These are phyloP conservation scores for Cryptoblepharus egeriae DNA, from an alignment of 2,797 vertebrate genomes.

Conservation along the genomic window DNA sequence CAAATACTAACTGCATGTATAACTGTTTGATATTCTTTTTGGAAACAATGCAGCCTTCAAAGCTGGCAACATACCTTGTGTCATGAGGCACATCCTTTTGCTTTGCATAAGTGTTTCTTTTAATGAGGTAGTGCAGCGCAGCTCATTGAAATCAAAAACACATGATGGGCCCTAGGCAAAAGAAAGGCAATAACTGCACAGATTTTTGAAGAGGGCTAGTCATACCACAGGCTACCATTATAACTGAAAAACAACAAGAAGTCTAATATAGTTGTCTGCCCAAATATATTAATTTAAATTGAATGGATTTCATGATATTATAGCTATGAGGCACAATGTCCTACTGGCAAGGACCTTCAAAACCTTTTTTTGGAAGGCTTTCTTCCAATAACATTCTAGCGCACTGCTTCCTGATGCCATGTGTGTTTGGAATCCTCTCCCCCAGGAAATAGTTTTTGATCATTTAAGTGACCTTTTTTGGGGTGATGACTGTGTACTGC, in stretches of 20 bases:
- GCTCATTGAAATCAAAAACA: slow-evolving; percentile 79
- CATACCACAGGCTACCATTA: slow-evolving; percentile 83
- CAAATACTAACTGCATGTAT: slow-evolving; percentile 44
- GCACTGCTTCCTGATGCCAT: slow-evolving; percentile 61
- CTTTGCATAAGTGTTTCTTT: slow-evolving; percentile 77
- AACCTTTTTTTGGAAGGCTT: slow-evolving; percentile 74
- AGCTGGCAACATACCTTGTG: slow-evolving; percentile 46
- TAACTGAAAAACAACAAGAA: slow-evolving; percentile 81
- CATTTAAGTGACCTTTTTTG: slow-evolving; percentile 68
- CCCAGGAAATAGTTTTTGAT: slow-evolving; percentile 68
- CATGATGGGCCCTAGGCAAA: slow-evolving; percentile 79
- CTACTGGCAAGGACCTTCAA: slow-evolving; percentile 76
- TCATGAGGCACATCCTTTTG: slow-evolving; percentile 56
- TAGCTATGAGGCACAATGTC: slow-evolving; percentile 79
- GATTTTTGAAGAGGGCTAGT: slow-evolving; percentile 78
- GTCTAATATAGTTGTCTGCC: slow-evolving; percentile 87
- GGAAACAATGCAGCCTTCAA: slow-evolving; percentile 56
- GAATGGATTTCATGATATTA: slow-evolving; percentile 80
- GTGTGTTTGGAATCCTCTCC: slow-evolving; percentile 55
- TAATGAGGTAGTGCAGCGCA: slow-evolving; percentile 74
- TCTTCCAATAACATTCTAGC: slow-evolving; percentile 62
- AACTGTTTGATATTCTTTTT: slow-evolving; percentile 48
- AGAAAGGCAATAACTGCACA: slow-evolving; percentile 78
- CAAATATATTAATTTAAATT: slow-evolving; percentile 84
- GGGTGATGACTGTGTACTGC: slow-evolving; percentile 44